These are phyloP conservation scores for Panorpa germanica DNA, from an alignment of 2,888 invertebrate genomes.

Conservation along the genomic window DNA sequence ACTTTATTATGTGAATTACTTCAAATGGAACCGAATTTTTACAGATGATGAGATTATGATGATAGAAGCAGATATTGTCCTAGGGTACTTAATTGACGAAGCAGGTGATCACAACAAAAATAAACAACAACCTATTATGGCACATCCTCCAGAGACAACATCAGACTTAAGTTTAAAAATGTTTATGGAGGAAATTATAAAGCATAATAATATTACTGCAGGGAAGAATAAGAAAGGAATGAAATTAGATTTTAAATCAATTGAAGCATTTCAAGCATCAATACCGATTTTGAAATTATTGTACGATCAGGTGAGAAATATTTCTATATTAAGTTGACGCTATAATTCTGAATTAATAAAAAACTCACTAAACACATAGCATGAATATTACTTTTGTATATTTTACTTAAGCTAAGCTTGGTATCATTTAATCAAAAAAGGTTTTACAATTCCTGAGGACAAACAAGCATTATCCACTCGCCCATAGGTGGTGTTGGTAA, in stretches of 20 bases:
- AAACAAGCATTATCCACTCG: slow-evolving; percentile 1
- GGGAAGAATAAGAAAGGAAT: slow-evolving; percentile 44
- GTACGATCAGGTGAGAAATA: slow-evolving; percentile 22
- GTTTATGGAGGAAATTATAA: slow-evolving; percentile 42
- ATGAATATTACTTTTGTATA: no score
- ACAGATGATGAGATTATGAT: slow-evolving; percentile 45
- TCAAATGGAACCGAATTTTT: slow-evolving; percentile 9
- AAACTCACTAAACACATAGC: no score
- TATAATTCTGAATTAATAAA: not conserved
- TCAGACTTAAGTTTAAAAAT: slow-evolving; percentile 59
- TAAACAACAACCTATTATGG: slow-evolving; percentile 58
- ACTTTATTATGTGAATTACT: slow-evolving; percentile 4
- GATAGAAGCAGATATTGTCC: slow-evolving; percentile 71
- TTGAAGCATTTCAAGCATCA: slow-evolving; percentile 47
- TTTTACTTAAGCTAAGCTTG: no score
- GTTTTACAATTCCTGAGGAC: no score
- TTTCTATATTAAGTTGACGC: slow-evolving; percentile 1
- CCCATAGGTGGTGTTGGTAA: slow-evolving; percentile 1
- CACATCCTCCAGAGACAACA: slow-evolving; percentile 50
- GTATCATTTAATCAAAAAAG: no score
- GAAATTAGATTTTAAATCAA: slow-evolving; percentile 75
- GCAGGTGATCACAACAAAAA: no score
- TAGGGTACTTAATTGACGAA: slow-evolving; percentile 37
- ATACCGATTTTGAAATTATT: slow-evolving; percentile 24
- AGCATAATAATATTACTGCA: slow-evolving; percentile 22